Conservation (phyloP, 2,113 vertebrate species). For the Formicarius rufipectus region DNA sequence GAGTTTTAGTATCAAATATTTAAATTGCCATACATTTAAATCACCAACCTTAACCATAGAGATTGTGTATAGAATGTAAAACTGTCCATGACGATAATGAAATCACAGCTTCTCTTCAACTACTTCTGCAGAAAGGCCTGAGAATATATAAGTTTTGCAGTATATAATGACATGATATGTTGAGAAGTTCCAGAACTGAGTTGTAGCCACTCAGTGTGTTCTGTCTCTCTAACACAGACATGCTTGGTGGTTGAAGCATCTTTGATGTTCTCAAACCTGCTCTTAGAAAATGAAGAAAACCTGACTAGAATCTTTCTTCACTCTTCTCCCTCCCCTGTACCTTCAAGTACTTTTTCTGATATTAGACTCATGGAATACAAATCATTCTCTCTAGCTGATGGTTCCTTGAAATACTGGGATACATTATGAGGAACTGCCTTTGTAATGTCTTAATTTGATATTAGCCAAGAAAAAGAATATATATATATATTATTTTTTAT, state of each 20-base stretch:
- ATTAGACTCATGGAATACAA: background rate
- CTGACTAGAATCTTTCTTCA: background rate
- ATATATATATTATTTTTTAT: no score
- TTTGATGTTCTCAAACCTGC: background rate
- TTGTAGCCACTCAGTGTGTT: background rate
- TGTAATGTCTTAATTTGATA: background rate
- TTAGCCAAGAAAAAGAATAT: background rate
- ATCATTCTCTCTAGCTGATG: background rate
- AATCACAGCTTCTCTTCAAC: background rate
- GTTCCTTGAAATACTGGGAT: background rate
- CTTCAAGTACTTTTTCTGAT: background rate
- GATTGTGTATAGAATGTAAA: background rate
- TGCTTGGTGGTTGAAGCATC: background rate
- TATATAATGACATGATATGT: background rate
- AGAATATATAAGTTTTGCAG: background rate
- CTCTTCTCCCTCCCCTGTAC: background rate
- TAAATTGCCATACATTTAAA: background rate
- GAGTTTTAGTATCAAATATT: background rate
- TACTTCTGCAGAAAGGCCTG: background rate
- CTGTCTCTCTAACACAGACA: background rate
- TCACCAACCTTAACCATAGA: background rate
- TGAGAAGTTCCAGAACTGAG: background rate
- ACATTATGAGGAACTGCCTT: background rate
- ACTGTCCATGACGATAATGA: background rate
- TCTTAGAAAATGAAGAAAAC: background rate